These are phyloP conservation scores for Oedothorax gibbosus DNA, from an alignment of 1,140 invertebrate genomes.

Conservation along the genomic window DNA sequence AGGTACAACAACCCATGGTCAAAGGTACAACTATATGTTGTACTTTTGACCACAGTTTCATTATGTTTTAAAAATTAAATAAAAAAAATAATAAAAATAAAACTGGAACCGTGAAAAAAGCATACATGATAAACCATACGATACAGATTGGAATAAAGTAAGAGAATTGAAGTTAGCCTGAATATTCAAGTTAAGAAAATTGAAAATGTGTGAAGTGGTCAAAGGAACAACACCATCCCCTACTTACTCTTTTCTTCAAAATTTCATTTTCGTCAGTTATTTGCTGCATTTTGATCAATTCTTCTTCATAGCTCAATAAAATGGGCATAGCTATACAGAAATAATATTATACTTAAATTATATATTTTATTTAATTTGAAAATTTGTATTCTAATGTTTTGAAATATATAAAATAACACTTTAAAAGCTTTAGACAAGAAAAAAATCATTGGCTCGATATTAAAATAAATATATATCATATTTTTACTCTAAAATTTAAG, in stretches of 20 bases:
- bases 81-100: too few species aligned
- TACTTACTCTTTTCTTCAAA: constrained; percentile 73
- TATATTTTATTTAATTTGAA: not conserved
- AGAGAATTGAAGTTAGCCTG: too few species aligned
- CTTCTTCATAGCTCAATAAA: constrained; percentile 86
- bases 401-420: not conserved
- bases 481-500: not conserved
- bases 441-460: not conserved
- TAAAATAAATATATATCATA: not conserved
- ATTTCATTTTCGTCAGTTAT: constrained; percentile 86
- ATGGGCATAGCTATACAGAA: constrained; percentile 73
- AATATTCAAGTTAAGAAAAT: too few species aligned
- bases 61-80: not conserved
- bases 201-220: too few species aligned
- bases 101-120: too few species aligned
- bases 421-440: not conserved
- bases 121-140: too few species aligned
- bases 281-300: constrained; percentile 80
- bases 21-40: too few species aligned
- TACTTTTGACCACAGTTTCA: too few species aligned
- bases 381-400: not conserved
- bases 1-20: too few species aligned
- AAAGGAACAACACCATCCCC: too few species aligned
- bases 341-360: not conserved
- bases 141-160: too few species aligned